phyloP scores from a whole-genome alignment of 1,140 invertebrate species.

The Sipha flava region DNA sequence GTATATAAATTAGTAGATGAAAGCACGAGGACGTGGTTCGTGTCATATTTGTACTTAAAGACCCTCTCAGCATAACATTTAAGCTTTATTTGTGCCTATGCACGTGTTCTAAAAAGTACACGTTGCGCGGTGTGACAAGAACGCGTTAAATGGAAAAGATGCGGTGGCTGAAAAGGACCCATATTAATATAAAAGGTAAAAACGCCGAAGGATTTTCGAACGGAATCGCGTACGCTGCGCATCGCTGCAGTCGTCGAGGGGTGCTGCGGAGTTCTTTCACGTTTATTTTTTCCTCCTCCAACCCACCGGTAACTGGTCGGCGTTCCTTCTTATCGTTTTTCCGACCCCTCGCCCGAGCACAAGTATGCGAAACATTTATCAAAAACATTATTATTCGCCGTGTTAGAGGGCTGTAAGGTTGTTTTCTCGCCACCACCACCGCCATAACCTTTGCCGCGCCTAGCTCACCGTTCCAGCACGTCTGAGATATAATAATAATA shows the following conservation, averaged over 20 bases:
- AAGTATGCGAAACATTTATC: slow-evolving; percentile 3
- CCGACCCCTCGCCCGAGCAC: background rate
- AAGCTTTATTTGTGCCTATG: background rate
- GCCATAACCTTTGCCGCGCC: background rate
- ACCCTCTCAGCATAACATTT: too few relatives aligned
- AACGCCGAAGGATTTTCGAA: background rate
- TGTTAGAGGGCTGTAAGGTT: background rate
- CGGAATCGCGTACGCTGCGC: background rate
- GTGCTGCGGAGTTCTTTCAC: background rate
- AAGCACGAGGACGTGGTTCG: too few relatives aligned
- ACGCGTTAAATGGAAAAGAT: background rate
- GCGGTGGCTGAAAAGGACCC: background rate
- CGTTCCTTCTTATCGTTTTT: too few relatives aligned
- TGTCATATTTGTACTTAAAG: too few relatives aligned
- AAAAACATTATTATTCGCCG: slow-evolving; percentile 25
- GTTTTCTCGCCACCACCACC: background rate
- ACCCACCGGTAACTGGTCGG: background rate
- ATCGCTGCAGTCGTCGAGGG: background rate
- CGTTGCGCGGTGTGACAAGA: background rate
- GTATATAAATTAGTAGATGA: too few relatives aligned
- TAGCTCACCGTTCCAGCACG: background rate
- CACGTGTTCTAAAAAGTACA: background rate
- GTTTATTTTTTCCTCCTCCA: background rate
- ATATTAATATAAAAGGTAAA: slow-evolving; percentile 12
- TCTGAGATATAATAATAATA: too few relatives aligned